Percentiles rank a stretch among this genome's conserved stretches.
Evolutionary conservation across 1,140 invertebrate species (phyloP).

Genomic region (Drosophila burlai): DNA sequence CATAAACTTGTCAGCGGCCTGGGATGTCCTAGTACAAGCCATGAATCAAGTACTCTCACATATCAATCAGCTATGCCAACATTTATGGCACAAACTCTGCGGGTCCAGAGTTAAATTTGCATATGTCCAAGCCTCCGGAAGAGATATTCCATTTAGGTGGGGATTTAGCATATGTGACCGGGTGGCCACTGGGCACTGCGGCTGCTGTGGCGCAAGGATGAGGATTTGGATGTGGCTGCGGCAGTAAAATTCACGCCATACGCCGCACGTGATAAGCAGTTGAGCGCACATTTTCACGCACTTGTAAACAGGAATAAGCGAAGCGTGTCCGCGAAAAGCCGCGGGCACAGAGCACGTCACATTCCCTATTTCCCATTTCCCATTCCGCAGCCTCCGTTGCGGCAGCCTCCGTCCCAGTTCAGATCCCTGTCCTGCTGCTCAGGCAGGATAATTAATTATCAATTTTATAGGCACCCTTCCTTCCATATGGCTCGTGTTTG

Average conservation of each 20-base stretch:
- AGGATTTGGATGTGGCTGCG: conserved; percentile 27
- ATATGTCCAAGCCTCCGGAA: conserved; percentile 44
- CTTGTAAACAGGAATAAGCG: conserved; percentile 79
- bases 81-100: conserved; percentile 29
- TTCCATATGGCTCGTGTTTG: conserved; percentile 9
- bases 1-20: conserved; percentile 5
- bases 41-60: conserved; percentile 36
- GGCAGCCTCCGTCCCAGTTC: background rate
- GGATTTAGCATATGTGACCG: conserved; percentile 62
- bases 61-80: conserved; percentile 34
- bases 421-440: conserved; percentile 6
- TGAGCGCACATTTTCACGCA: conserved; percentile 81
- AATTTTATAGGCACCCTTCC: conserved; percentile 61
- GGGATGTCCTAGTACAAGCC: background rate
- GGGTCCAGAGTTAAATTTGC: conserved; percentile 43
- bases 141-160: conserved; percentile 46
- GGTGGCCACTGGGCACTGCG: conserved; percentile 57
- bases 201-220: background rate
- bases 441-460: conserved; percentile 79
- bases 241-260: conserved; percentile 73
- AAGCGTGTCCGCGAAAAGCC: conserved; percentile 74
- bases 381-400: background rate
- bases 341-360: conserved; percentile 31
- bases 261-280: conserved; percentile 77
- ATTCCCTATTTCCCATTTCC: background rate